Evolutionary conservation across 35 echinoderm and acorn worm species (phyloP), one percentile per base, ranked within the genome.

Genomic region (Ophioderma brevispina): DNA sequence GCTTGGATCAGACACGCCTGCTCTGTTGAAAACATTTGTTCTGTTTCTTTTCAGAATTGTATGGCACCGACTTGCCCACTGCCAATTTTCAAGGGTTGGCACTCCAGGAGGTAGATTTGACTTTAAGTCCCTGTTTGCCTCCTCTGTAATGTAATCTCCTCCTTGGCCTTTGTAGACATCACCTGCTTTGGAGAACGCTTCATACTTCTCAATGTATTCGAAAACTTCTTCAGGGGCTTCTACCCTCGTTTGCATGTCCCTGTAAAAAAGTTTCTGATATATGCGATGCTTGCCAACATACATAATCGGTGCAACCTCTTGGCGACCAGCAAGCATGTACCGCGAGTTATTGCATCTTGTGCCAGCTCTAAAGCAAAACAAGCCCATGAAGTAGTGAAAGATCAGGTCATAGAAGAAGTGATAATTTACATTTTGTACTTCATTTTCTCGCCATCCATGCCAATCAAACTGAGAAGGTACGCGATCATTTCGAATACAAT

Each of bases 71-170:
- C 85, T 87, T 19, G 85, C 33, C 37, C 46, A 38, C 3, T 38
- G 31, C 85, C 85, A 87, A 14, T 43, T 87, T 40, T 76, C 21
- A 14, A 83, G 19, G 25, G 32, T 83, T 0, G 56, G 85, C 35
- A 87, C 28, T 6, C 85, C 85, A 38, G 70, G 70, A n/a, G 85
- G 59, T n/a, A 87, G 38, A 77, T 36, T 36, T 21, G 13, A 13
- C 38, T 87, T 87, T 35, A 87, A 41, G 40, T n/a, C 31, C 55
- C 85, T 33, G 64, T 87, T 87, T 77, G 76, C 85, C 4, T 39
- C 55, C 55, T 87, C 85, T 35, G 85, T 87, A 64, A 87, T 39
- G 35, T 76, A 87, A 77, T 87, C 85, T 33, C 50, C 84, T 1
- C 84, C 64, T 33, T 38, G 30, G 34, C 64, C 84, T 10, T 40